A percentile compares a stretch with the other conserved stretches of the same genome.
Conservation (phyloP, 2,797 vertebrate species). For the Aulostomus chinensis region DNA sequence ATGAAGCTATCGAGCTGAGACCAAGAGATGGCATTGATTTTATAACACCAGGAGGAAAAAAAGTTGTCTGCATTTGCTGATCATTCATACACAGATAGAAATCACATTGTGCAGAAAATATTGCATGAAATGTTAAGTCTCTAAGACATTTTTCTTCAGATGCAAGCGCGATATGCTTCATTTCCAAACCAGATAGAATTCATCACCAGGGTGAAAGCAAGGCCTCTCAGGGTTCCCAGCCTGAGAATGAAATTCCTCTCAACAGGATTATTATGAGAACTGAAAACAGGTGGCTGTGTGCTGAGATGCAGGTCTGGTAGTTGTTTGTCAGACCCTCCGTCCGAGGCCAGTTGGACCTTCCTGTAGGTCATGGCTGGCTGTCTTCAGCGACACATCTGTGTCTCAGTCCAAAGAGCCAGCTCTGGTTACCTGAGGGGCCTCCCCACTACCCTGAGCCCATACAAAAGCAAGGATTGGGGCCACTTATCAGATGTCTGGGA, state of each 20-base stretch:
- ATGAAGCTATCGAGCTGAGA: neutral
- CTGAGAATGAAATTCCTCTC: slow-evolving; percentile 34
- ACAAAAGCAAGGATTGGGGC: slow-evolving; percentile 45
- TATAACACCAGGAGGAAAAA: slow-evolving; percentile 1
- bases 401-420: slow-evolving; percentile 40
- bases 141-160: neutral
- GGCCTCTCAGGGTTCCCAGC: slow-evolving; percentile 15
- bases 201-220: slow-evolving; percentile 15
- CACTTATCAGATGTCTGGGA: slow-evolving; percentile 44
- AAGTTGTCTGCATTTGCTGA: slow-evolving; percentile 5
- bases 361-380: slow-evolving; percentile 44
- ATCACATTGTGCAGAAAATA: neutral
- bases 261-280: slow-evolving; percentile 33
- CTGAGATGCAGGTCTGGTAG: slow-evolving; percentile 32
- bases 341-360: slow-evolving; percentile 24
- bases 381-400: slow-evolving; percentile 61
- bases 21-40: slow-evolving; percentile 21
- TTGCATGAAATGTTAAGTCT: no score
- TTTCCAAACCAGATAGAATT: slow-evolving; percentile 3
- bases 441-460: slow-evolving; percentile 33
- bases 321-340: slow-evolving; percentile 41
- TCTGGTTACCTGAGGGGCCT: slow-evolving; percentile 65
- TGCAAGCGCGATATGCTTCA: slow-evolving; percentile 2
- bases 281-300: slow-evolving; percentile 51
- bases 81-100: neutral